A percentile compares a stretch with the other conserved stretches of the same genome.
These are phyloP conservation scores for Drosophila putrida DNA, from an alignment of 2,888 invertebrate genomes.

Conservation along the genomic window DNA sequence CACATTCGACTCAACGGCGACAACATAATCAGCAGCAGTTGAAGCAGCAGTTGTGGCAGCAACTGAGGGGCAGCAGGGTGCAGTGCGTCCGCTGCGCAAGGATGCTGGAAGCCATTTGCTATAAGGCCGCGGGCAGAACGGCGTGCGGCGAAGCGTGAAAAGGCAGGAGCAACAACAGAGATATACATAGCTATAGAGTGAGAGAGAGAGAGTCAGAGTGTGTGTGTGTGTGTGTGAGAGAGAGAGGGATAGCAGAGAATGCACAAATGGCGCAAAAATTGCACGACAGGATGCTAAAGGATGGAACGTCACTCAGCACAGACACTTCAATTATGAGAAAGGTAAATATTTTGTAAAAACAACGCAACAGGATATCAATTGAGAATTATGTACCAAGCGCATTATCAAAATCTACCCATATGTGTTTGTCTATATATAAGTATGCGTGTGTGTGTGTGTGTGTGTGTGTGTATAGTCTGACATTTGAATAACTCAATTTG, in stretches of 20 bases:
- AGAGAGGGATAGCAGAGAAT: slow-evolving; percentile 11
- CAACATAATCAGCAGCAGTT: slow-evolving; percentile 68
- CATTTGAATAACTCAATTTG: slow-evolving; percentile 80
- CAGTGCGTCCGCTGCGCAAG: slow-evolving; percentile 56
- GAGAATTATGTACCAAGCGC: slow-evolving; percentile 71
- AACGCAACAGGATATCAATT: slow-evolving; percentile 85
- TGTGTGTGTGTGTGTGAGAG: slow-evolving; percentile 1
- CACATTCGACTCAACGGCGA: slow-evolving; percentile 51
- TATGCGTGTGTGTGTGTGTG: slow-evolving; percentile 16
- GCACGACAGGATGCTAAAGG: slow-evolving; percentile 62
- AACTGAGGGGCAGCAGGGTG: slow-evolving; percentile 58
- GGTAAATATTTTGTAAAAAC: slow-evolving; percentile 85
- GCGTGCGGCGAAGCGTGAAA: slow-evolving; percentile 67
- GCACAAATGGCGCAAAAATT: slow-evolving; percentile 75
- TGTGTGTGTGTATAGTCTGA: slow-evolving; percentile 29
- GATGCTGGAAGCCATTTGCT: slow-evolving; percentile 59
- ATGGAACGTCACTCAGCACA: slow-evolving; percentile 53
- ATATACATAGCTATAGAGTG: not conserved
- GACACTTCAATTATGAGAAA: slow-evolving; percentile 82
- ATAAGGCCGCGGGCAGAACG: slow-evolving; percentile 23
- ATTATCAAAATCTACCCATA: slow-evolving; percentile 78
- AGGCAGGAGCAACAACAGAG: slow-evolving; percentile 39
- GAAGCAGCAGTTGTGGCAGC: slow-evolving; percentile 37
- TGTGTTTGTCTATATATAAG: slow-evolving; percentile 35
- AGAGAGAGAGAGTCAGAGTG: not conserved